A percentile compares a stretch with the other conserved stretches of the same genome.
Evolutionary conservation across 2,113 vertebrate species (phyloP).

Genomic region (Hystrix brachyura): DNA sequence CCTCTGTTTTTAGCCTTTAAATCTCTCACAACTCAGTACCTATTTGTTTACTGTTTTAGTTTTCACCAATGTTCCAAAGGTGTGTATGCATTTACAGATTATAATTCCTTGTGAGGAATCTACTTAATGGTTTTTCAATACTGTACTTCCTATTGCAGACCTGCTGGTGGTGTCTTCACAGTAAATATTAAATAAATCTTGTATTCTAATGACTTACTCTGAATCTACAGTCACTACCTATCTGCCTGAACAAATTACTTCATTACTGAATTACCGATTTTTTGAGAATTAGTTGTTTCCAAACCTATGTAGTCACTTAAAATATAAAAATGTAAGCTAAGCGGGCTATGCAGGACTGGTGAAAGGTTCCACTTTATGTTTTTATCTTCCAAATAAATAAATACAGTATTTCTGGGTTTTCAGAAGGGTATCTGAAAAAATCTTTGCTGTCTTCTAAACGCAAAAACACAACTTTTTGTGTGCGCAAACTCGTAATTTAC

Average conservation of each 20-base stretch:
- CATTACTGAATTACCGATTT: not conserved
- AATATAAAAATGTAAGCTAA: not conserved
- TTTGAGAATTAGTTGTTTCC: not conserved
- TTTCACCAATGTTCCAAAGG: not conserved
- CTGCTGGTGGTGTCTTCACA: not conserved
- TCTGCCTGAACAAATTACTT: not conserved
- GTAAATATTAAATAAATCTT: not conserved
- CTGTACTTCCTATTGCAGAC: not conserved
- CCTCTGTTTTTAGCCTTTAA: not conserved
- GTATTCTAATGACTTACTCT: constrained; percentile 1
- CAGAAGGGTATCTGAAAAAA: not conserved
- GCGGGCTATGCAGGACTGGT: not conserved
- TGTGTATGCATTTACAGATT: not conserved
- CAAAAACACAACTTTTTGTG: not conserved
- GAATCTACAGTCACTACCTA: not conserved
- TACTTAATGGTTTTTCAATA: not conserved
- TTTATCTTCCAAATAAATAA: not conserved
- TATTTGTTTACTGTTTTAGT: not conserved
- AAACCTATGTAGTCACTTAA: not conserved
- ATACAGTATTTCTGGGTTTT: not conserved
- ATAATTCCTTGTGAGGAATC: not conserved
- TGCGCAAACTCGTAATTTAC: not conserved
- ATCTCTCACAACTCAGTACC: not conserved
- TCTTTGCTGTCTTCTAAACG: not conserved
- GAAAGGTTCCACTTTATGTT: not conserved